Base-by-base conservation (phyloP, 2,888 invertebrate genomes). In the Corythucha ciliata region DNA sequence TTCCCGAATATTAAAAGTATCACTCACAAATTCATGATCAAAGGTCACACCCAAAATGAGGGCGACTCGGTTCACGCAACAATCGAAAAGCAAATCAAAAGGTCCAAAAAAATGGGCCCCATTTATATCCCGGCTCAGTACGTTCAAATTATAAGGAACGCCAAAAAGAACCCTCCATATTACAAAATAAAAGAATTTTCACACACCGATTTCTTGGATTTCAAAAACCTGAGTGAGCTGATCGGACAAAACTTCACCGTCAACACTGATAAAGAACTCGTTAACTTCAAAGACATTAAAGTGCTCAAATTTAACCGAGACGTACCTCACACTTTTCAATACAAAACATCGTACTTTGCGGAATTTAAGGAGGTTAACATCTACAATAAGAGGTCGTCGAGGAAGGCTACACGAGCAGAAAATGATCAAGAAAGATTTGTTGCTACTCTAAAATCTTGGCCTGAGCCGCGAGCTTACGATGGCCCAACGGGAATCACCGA, bases 11-110 rank as follows among this genome's bases (percentile, higher is more conserved):
- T 57, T 3, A 56, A 52, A 29, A 32, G 37, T 10, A 58, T 60
- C 14, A 56, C 54, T 10, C 60, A 60, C 29, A 58, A 57, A 48
- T 60, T 51, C 48, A 33, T 58, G 8, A 55, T 58, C 18, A 52
- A 41, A 20, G 61, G 58, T 8, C 57, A 61, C 40, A 58, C 54
- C 1, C 60, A 60, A 37, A 61, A 61, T 50, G 58, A 60, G 47
- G 60, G 58, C 1, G 57, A 60, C 45, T 52, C 18, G 24, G 54
- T 53, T 8, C 58, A 60, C 42, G 50, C 56, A 14, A 34, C 46
- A 2, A 59, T 60, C 32, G 59, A 60, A 44, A 52, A 53, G 14
- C 32, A 40, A 21, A 34, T 59, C 18, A 59, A 54, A 32, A 52
- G 40, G 39, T 10, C 34, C 3, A 42, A 58, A 25, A 57, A 56